phyloP scores from a whole-genome alignment of 1,140 invertebrate genomes.

The Drosophila erecta region DNA sequence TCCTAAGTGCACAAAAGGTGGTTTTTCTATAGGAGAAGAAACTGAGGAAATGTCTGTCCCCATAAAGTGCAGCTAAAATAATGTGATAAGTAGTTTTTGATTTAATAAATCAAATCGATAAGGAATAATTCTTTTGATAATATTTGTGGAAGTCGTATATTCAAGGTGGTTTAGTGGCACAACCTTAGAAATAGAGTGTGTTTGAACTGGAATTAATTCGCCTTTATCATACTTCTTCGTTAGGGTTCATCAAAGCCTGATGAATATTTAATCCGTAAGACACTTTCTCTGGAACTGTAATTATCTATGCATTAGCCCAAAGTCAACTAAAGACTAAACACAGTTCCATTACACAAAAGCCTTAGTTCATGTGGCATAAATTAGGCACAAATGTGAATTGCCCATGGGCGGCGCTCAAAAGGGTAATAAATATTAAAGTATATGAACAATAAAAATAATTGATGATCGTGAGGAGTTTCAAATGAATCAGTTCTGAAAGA shows the following conservation, averaged over 20 bases:
- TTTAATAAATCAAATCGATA: no score
- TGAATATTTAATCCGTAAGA: constrained; percentile 29
- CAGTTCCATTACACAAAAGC: constrained; percentile 40
- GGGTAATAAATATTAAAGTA: neutral
- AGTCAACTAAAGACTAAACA: constrained; percentile 39
- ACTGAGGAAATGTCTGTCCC: neutral
- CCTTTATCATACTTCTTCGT: neutral
- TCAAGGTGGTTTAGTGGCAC: no score
- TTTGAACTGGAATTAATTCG: neutral
- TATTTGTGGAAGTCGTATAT: no score
- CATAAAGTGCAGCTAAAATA: no score
- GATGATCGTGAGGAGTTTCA: neutral
- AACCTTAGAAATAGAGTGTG: no score
- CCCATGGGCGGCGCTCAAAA: neutral
- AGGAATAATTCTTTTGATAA: no score
- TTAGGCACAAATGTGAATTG: constrained; percentile 16
- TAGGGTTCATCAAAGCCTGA: constrained; percentile 14
- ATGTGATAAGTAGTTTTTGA: no score
- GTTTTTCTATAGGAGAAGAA: neutral
- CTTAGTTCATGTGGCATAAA: constrained; percentile 40
- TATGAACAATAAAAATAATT: neutral
- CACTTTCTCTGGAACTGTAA: constrained; percentile 38
- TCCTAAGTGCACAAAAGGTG: neutral
- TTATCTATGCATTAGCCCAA: constrained; percentile 49
- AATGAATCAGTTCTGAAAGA: constrained; percentile 8